Base-by-base conservation (phyloP, 2,797 vertebrate genomes). In the Sparidentex hasta region DNA sequence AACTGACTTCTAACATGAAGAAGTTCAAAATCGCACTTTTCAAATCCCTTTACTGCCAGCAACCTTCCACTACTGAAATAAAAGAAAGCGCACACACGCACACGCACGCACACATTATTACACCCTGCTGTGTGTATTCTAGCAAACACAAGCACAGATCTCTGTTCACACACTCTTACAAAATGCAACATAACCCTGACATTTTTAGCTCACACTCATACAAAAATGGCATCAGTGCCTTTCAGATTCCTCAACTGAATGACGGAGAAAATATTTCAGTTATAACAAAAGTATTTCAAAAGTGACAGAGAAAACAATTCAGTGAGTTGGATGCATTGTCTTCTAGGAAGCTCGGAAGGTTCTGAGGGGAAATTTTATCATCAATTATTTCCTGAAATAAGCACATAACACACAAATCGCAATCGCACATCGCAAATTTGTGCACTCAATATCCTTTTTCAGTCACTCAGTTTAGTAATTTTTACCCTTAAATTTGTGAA, bases 1-100 rank as follows among this genome's bases (percentile, higher is more conserved):
- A 96, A 95, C 93, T 94, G 94, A 94, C 95, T 95, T 94, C 91
- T 93, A 93, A 93, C 94, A 93, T 94, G 93, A 95, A 94, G 87
- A 95, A 94, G 93, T 95, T 94, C 86, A 94, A 95, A 95, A 93
- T 93, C 85, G 18, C 84, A 90, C 90, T 92, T 90, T 93, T 91
- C 86, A 92, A 93, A 93, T 94, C 91, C 88, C 91, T 92, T 93
- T 94, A 89, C 90, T 87, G 85, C 88, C 76, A 89, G 89, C 82
- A 92, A 86, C 80, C 84, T 80, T 88, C 82, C 84, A 80, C 86
- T 81, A 63, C 83, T 77, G 83, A 87, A 89, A 90, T 86, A 81
- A 88, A 87, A 85, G 73, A 81, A 83, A 38, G 44, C 47, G 41
- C 70, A 66, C 65, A 71, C 18, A 51, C 9, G 50, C 66, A 63